A percentile compares a stretch with the other conserved stretches of the same genome.
phyloP scores from a whole-genome alignment of 1,140 invertebrate genomes.

The Hyposmocoma kahamanoa region DNA sequence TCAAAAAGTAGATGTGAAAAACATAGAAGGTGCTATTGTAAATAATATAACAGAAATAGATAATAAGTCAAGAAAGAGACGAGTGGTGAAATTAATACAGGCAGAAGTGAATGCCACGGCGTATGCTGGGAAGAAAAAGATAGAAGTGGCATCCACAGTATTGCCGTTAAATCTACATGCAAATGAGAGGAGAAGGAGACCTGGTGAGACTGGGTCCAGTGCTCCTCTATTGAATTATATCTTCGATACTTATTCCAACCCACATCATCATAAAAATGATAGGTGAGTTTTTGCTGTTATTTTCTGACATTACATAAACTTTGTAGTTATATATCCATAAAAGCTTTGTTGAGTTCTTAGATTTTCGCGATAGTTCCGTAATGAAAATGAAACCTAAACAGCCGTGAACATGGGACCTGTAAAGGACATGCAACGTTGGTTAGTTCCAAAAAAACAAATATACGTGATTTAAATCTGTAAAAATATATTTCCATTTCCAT shows the following conservation, averaged over 20 bases:
- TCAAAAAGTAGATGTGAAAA: conserved; percentile 22
- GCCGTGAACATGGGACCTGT: too few relatives aligned
- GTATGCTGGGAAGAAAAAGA: conserved; percentile 9
- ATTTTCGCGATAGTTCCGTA: too few relatives aligned
- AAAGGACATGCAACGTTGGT: too few relatives aligned
- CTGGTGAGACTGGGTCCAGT: conserved; percentile 54
- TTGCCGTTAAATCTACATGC: conserved; percentile 17
- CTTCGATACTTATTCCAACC: conserved; percentile 64
- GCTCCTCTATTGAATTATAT: conserved; percentile 65
- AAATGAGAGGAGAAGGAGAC: conserved; percentile 42
- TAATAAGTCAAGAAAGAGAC: conserved; percentile 22
- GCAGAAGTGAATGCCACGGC: conserved; percentile 24
- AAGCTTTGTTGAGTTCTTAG: too few relatives aligned
- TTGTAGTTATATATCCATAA: too few relatives aligned
- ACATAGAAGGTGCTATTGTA: conserved; percentile 21
- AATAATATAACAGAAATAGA: conserved; percentile 29
- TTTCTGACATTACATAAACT: conserved; percentile 3
- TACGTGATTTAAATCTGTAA: too few relatives aligned
- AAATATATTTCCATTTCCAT: too few relatives aligned
- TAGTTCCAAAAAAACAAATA: too few relatives aligned
- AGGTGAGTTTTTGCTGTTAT: conserved; percentile 55
- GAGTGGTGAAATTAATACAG: conserved; percentile 37
- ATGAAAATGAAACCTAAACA: too few relatives aligned
- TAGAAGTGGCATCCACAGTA: conserved; percentile 23
- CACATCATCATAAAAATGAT: conserved; percentile 61